Conservation (phyloP, 2,888 invertebrate species). For the Lydus trimaculatus region DNA sequence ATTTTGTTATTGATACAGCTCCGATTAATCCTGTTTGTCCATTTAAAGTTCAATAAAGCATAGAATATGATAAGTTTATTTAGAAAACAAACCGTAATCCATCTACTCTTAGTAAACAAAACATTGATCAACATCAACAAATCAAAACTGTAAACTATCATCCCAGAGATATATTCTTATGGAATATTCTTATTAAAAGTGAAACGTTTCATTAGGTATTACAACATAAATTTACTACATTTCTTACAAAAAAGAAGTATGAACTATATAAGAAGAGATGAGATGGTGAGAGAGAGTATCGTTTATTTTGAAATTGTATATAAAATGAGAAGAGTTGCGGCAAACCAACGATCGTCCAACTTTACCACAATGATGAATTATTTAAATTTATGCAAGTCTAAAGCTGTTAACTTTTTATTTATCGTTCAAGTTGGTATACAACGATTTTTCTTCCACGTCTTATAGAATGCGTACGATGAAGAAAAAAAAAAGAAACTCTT, state of each 20-base stretch:
- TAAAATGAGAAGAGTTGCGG: neutral
- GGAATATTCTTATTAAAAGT: neutral
- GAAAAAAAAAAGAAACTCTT: neutral
- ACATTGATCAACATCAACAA: no score
- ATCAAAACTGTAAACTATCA: no score
- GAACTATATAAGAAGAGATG: neutral
- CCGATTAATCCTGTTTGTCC: no score
- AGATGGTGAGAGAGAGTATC: no score
- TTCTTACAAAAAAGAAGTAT: neutral
- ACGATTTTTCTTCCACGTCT: neutral
- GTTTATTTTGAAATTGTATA: neutral
- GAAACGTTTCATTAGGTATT: neutral
- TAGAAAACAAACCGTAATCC: neutral
- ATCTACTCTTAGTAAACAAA: no score
- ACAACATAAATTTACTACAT: neutral
- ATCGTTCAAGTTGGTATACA: conserved; percentile 2
- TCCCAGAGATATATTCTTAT: neutral
- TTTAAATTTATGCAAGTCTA: conserved; percentile 13
- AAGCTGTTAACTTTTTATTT: conserved; percentile 9
- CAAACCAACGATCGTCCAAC: neutral
- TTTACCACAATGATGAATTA: neutral
- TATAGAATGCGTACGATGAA: neutral
- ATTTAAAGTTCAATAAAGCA: no score
- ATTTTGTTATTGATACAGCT: no score
- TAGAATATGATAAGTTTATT: neutral